phyloP scores from a whole-genome alignment of 1,140 invertebrate species.

The Dendrolimus punctatus region DNA sequence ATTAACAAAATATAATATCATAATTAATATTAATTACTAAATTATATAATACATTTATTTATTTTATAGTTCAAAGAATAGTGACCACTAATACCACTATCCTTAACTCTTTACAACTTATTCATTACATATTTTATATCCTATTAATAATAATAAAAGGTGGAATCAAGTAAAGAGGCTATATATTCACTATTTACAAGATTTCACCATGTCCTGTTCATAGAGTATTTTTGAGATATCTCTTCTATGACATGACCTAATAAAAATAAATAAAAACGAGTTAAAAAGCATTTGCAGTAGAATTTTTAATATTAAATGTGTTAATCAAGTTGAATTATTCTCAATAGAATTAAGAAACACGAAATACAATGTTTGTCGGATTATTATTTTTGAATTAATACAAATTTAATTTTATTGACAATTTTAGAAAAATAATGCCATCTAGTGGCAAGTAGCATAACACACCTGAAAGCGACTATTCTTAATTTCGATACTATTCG shows the following conservation, averaged over 20 bases:
- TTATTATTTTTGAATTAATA: no score
- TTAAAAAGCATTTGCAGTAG: not conserved
- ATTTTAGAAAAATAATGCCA: no score
- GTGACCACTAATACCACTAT: slow-evolving; percentile 35
- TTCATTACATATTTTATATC: no score
- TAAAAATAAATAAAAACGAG: not conserved
- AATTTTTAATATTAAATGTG: not conserved
- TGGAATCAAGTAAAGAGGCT: slow-evolving; percentile 56
- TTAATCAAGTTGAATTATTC: no score
- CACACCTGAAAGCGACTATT: no score
- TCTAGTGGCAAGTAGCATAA: no score
- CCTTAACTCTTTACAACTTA: no score
- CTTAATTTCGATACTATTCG: no score
- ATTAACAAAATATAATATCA: slow-evolving; percentile 1
- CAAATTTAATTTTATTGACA: no score
- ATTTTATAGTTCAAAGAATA: slow-evolving; percentile 18
- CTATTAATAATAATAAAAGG: slow-evolving; percentile 17
- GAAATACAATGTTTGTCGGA: no score
- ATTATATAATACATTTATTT: slow-evolving; percentile 19
- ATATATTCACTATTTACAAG: slow-evolving; percentile 43
- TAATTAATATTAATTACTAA: slow-evolving; percentile 3
- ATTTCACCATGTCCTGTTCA: slow-evolving; percentile 28
- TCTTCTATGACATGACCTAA: not conserved
- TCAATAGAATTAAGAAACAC: no score
- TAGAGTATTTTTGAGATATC: not conserved